A percentile compares a stretch with the other conserved stretches of the same genome.
These are phyloP conservation scores for Dioctria rufipes DNA, from an alignment of 2,888 invertebrate genomes.

Conservation along the genomic window DNA sequence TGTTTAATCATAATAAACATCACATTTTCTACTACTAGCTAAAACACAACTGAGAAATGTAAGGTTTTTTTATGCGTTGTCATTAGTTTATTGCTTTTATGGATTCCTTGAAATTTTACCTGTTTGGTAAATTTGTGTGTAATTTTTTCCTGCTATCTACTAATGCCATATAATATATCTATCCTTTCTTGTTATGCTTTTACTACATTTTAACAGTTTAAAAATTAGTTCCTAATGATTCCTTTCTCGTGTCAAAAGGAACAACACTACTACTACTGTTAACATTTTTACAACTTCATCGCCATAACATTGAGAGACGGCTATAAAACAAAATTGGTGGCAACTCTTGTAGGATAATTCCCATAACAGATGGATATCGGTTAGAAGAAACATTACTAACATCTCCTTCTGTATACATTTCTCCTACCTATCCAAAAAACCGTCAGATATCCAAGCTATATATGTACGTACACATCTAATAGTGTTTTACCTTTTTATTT, in stretches of 20 bases:
- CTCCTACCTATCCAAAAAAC: too few relatives aligned
- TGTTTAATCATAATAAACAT: too few relatives aligned
- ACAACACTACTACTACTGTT: background rate
- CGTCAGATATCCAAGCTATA: background rate
- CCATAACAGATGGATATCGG: conserved; percentile 31
- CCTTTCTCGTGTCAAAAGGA: conserved; percentile 41
- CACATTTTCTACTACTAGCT: too few relatives aligned
- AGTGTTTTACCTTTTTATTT: conserved; percentile 5
- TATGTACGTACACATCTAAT: background rate
- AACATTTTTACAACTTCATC: conserved; percentile 36
- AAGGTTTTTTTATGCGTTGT: background rate
- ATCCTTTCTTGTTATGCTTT: conserved; percentile 28
- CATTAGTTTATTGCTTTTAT: conserved; percentile 33
- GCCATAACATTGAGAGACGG: conserved; percentile 22
- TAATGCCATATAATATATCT: conserved; percentile 20
- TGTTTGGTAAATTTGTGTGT: conserved; percentile 2
- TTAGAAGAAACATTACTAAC: conserved; percentile 21
- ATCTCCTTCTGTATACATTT: background rate
- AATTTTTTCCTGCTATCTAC: background rate
- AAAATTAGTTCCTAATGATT: conserved; percentile 49
- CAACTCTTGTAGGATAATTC: conserved; percentile 23
- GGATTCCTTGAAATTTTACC: conserved; percentile 21
- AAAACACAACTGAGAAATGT: too few relatives aligned
- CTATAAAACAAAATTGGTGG: conserved; percentile 41
- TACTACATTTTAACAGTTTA: conserved; percentile 24